A percentile compares a stretch with the other conserved stretches of the same genome.
Conservation (phyloP, 2,888 invertebrate species). For the Clusia tigrina region DNA sequence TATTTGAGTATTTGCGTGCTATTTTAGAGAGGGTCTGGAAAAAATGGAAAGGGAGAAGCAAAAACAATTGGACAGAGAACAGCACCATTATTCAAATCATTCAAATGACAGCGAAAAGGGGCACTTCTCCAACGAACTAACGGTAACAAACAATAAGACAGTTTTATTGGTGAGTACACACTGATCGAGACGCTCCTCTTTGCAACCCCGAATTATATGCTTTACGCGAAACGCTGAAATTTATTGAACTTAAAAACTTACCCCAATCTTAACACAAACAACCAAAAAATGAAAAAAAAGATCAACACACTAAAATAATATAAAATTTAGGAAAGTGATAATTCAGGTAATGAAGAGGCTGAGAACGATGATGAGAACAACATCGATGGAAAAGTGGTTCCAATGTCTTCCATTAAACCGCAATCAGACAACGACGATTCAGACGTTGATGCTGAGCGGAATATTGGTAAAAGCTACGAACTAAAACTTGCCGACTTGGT, state of each 20-base stretch:
- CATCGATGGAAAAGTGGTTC: conserved; percentile 62
- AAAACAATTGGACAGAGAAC: conserved; percentile 82
- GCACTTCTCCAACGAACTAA: conserved; percentile 12
- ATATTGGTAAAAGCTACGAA: conserved; percentile 56
- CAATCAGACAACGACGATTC: conserved; percentile 32
- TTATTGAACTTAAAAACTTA: no score
- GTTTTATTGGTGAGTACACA: conserved; percentile 29
- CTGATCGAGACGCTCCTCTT: no score
- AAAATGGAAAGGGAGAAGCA: conserved; percentile 96
- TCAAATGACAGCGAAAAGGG: conserved; percentile 26
- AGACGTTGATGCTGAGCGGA: conserved; percentile 65
- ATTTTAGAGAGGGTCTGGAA: conserved; percentile 77
- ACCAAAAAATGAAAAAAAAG: no score
- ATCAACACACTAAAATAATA: conserved; percentile 45
- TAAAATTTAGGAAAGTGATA: conserved; percentile 61
- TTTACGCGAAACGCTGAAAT: no score
- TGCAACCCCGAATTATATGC: no score
- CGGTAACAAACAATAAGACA: conserved; percentile 33
- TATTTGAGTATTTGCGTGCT: not conserved
- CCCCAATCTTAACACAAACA: no score
- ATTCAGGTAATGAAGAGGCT: conserved; percentile 51
- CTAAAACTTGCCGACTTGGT: conserved; percentile 58
- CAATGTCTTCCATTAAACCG: not conserved
- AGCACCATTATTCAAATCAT: conserved; percentile 37
- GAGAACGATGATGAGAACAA: conserved; percentile 35